Evolutionary conservation across 2,888 invertebrate genomes (phyloP), one percentile per base, ranked within the genome.

Genomic region (Bimastos eiseni): DNA sequence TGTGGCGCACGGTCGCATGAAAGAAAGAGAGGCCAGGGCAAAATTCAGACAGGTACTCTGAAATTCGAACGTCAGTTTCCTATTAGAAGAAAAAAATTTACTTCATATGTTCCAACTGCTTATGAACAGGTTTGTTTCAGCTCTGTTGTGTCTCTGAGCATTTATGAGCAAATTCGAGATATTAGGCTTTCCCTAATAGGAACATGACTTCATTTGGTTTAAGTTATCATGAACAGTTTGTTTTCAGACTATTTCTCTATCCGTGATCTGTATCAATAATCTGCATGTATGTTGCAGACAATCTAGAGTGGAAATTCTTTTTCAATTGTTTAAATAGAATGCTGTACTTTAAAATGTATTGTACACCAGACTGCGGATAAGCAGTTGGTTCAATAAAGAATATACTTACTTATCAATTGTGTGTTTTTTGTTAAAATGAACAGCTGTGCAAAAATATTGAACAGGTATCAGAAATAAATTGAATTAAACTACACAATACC

Each of bases 1-100:
- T 90, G 96, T 91, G 96, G 97, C 92, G 90, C 97, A 98, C 94
- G 98, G 98, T 3, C 96, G 98, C 92, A 98, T 99, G 97, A 96
- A 97, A 89, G 99, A 99, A 95, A 96, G 97, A 89, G 98, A 98
- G 95, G 99, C 99, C 30, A 97, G 98, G 93, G 96, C 97, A 92
- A 97, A 98, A 93, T 99, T 99, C 96, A 97, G 97, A 93, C 99
- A 99, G 95, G 95, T 94, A 84, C 24, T 41, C 24, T 4, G 15
- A 24, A 37, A 70, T n/a, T 70, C 70, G n/a, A n/a, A n/a, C 13
- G n/a, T 70, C 70, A 70, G 1, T n/a, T 1, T 30, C 30, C 70
- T 70, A 13, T 70, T 70, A 11, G 21, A 24, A 24, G 3, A 5
- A 70, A n/a, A 70, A 70, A 0, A 70, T 70, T 70, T 3, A 55